Percentiles rank a stretch among this genome's conserved stretches.
Evolutionary conservation across 2,113 vertebrate genomes (phyloP).

Genomic region (Epinephelus fuscoguttatus): DNA sequence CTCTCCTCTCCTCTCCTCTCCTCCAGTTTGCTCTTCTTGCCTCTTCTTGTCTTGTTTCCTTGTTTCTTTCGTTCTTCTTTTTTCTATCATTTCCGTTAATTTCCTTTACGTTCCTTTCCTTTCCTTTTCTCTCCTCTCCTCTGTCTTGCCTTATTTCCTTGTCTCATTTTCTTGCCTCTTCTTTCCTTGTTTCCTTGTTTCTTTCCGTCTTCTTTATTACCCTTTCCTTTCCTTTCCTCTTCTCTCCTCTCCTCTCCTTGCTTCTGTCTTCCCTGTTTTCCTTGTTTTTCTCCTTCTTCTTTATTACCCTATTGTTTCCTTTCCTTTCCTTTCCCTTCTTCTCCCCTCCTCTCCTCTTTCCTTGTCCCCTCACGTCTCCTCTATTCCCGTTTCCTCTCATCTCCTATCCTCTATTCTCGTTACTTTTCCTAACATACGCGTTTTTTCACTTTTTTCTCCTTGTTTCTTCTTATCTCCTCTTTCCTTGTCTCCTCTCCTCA

Average conservation of each 20-base stretch:
- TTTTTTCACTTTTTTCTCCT: neutral
- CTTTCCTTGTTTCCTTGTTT: neutral
- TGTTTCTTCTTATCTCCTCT: neutral
- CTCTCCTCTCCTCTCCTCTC: too few relatives aligned
- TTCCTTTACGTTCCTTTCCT: accelerated
- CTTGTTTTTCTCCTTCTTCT: too few relatives aligned
- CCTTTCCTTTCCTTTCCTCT: too few relatives aligned
- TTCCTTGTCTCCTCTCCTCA: neutral
- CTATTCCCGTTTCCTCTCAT: too few relatives aligned
- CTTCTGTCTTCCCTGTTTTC: too few relatives aligned
- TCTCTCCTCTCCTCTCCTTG: too few relatives aligned
- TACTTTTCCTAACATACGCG: too few relatives aligned
- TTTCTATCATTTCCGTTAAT: neutral
- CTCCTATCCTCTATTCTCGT: neutral
- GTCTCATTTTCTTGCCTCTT: neutral
- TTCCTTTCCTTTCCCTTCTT: too few relatives aligned
- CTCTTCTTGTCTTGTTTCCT: neutral
- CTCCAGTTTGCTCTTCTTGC: too few relatives aligned
- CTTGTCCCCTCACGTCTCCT: neutral
- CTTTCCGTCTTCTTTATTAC: too few relatives aligned
- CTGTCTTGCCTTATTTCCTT: neutral
- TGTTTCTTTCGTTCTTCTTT: too few relatives aligned
- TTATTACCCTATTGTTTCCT: too few relatives aligned
- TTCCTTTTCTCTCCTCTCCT: neutral
- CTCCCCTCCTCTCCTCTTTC: neutral